Evolutionary conservation across 2,888 invertebrate species (phyloP).

Genomic region (Epirrita christyi): DNA sequence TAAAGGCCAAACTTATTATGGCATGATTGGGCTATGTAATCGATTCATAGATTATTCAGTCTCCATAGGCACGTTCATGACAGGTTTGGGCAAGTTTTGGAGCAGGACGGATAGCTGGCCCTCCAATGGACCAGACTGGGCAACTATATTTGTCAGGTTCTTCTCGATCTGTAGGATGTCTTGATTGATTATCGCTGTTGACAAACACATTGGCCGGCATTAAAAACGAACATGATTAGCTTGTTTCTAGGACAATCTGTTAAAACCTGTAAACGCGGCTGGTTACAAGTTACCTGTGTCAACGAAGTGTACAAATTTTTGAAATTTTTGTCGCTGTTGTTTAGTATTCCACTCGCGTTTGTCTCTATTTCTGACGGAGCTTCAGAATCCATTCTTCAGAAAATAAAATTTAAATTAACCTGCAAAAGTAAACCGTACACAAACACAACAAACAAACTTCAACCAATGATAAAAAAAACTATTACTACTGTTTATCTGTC

Average conservation of each 20-base stretch:
- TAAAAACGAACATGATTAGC: too few species aligned
- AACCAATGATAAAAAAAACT: too few species aligned
- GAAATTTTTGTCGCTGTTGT: conserved; percentile 68
- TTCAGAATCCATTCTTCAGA: conserved; percentile 60
- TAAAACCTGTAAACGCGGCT: too few species aligned
- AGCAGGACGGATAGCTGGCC: conserved; percentile 63
- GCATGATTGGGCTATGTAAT: not conserved
- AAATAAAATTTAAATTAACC: not conserved
- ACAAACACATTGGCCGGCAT: conserved; percentile 8
- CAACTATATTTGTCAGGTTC: conserved; percentile 64
- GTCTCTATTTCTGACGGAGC: conserved; percentile 74
- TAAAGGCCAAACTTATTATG: not conserved
- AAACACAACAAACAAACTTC: not conserved
- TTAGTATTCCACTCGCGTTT: conserved; percentile 75
- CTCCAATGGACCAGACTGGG: conserved; percentile 68
- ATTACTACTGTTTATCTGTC: too few species aligned
- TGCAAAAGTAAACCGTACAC: not conserved
- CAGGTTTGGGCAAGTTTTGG: conserved; percentile 65
- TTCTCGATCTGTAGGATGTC: conserved; percentile 71
- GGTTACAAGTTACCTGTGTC: conserved; percentile 55
- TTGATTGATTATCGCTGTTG: conserved; percentile 74
- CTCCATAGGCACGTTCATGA: conserved; percentile 60
- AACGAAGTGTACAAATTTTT: conserved; percentile 68
- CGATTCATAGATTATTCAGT: conserved; percentile 50
- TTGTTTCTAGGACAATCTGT: too few species aligned